Conservation (phyloP, 2,888 invertebrate genomes). For the Tuberolachnus salignus region DNA sequence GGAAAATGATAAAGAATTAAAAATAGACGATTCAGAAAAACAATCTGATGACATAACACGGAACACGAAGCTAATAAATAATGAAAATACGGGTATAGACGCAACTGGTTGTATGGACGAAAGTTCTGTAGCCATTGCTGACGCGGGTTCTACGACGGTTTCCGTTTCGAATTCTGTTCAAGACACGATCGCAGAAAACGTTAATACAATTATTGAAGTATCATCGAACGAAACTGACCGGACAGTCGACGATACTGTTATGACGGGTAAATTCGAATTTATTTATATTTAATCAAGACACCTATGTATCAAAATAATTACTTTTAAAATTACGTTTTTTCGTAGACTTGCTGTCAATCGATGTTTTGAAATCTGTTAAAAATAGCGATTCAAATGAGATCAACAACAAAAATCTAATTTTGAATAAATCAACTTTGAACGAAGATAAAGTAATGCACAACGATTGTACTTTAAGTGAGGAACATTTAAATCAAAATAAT, state of each 20-base stretch:
- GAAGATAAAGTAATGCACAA: neutral
- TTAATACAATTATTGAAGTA: neutral
- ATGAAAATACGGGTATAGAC: constrained; percentile 3
- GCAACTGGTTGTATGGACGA: neutral
- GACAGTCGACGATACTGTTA: neutral
- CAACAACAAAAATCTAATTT: neutral
- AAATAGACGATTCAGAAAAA: neutral
- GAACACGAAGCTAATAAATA: neutral
- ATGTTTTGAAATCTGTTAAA: neutral
- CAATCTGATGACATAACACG: neutral
- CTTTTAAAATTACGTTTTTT: neutral
- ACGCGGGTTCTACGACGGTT: no score
- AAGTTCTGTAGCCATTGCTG: neutral
- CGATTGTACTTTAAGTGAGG: neutral
- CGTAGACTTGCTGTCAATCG: neutral
- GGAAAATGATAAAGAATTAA: neutral
- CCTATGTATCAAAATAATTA: neutral
- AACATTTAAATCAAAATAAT: neutral
- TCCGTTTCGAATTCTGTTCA: neutral
- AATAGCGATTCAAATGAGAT: constrained; percentile 5
- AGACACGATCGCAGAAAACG: neutral
- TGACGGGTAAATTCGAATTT: constrained; percentile 9
- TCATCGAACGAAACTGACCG: neutral
- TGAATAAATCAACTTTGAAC: neutral
- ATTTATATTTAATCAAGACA: neutral